Evolutionary conservation across 2,113 vertebrate genomes (phyloP).

Genomic region (Erinaceus europaeus): DNA sequence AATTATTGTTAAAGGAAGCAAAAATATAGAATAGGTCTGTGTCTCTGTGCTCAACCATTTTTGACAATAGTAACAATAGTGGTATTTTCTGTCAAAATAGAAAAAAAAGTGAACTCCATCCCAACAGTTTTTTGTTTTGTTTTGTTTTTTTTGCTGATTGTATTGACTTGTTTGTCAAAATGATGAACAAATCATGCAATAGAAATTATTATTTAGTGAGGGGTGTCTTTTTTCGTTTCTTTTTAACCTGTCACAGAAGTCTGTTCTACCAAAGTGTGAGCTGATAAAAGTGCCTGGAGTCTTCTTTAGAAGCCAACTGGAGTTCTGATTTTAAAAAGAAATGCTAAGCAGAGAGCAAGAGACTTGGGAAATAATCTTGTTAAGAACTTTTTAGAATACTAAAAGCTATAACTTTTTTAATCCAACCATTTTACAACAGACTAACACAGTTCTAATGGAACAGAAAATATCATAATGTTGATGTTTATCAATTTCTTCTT

Average conservation of each 20-base stretch:
- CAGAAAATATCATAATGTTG: not conserved
- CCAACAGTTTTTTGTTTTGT: no score
- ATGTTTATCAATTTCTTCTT: not conserved
- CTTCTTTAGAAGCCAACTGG: not conserved
- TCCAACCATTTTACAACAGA: not conserved
- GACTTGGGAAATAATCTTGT: not conserved
- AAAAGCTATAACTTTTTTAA: not conserved
- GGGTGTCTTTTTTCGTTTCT: not conserved
- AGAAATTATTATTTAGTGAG: not conserved
- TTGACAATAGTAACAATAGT: constrained; percentile 28
- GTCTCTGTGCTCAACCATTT: not conserved
- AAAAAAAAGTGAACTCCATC: not conserved
- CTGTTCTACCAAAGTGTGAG: not conserved
- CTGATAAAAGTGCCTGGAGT: constrained; percentile 32
- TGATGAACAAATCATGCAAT: constrained; percentile 36
- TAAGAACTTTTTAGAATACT: not conserved
- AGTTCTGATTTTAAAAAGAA: not conserved
- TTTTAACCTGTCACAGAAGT: not conserved
- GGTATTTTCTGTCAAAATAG: not conserved
- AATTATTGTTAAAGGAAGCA: not conserved
- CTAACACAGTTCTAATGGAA: not conserved
- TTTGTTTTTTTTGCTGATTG: constrained; percentile 1
- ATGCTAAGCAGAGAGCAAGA: not conserved
- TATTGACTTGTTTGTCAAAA: constrained; percentile 41
- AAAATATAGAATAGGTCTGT: not conserved